These are phyloP conservation scores for Pelmatolapia mariae DNA, from an alignment of 2,113 vertebrate genomes.

Conservation along the genomic window DNA sequence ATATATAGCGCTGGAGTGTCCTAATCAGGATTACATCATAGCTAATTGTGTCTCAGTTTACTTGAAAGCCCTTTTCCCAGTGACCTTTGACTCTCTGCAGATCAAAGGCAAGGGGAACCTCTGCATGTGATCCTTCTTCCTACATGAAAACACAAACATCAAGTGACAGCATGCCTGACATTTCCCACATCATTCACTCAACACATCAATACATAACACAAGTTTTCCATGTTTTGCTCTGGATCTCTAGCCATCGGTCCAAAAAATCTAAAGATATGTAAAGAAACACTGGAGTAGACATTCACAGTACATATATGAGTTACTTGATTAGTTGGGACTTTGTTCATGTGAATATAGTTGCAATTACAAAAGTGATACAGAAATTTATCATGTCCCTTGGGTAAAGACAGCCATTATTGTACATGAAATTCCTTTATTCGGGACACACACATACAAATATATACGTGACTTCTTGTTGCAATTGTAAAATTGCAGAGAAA, in stretches of 20 bases:
- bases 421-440: not conserved
- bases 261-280: not conserved
- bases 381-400: not conserved
- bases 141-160: constrained; percentile 32
- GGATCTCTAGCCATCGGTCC: not conserved
- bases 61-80: not conserved
- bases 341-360: not conserved
- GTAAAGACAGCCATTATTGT: not conserved
- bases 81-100: not conserved
- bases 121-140: not conserved
- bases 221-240: not conserved
- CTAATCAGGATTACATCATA: not conserved
- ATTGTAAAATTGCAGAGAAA: not conserved
- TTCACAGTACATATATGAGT: not conserved
- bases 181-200: constrained; percentile 20
- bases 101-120: not conserved
- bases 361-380: not conserved
- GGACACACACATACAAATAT: not conserved
- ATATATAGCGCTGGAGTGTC: not conserved
- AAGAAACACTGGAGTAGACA: not conserved
- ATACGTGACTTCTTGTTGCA: not conserved
- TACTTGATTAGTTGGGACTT: not conserved
- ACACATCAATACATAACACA: not conserved
- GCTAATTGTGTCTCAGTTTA: not conserved
- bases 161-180: not conserved